Conservation (phyloP, 2,888 invertebrate genomes). For the Patella ulyssiponensis region DNA sequence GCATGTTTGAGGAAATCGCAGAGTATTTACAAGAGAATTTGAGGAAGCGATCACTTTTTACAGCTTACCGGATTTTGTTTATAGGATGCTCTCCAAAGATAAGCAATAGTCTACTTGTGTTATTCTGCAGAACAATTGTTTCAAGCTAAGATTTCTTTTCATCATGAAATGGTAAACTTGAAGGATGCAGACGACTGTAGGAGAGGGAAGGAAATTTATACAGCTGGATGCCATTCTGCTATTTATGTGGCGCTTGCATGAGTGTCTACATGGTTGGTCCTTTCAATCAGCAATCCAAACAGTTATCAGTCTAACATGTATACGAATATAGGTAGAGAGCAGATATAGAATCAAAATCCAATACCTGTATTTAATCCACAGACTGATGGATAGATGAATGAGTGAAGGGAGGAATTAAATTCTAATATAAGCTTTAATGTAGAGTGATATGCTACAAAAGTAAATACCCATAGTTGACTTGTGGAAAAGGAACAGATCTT, state of each 20-base stretch:
- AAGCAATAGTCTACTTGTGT: constrained; percentile 4
- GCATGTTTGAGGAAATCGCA: background rate
- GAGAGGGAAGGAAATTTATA: constrained; percentile 6
- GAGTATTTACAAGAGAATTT: background rate
- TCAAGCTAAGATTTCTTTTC: constrained; percentile 1
- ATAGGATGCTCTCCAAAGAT: background rate
- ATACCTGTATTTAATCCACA: too few species aligned
- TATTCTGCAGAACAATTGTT: constrained; percentile 9
- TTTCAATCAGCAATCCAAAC: background rate
- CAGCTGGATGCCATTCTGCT: constrained; percentile 5
- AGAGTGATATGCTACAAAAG: too few species aligned
- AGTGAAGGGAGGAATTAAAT: too few species aligned
- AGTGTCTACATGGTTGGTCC: background rate
- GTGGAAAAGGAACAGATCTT: too few species aligned
- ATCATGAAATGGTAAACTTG: background rate
- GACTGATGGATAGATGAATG: too few species aligned
- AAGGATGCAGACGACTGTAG: background rate
- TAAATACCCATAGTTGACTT: too few species aligned
- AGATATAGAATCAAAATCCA: too few species aligned
- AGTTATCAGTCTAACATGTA: too few species aligned
- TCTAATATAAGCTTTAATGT: too few species aligned
- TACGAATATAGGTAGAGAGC: too few species aligned
- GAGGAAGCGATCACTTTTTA: background rate
- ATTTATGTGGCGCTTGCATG: background rate
- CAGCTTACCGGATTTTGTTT: background rate